Base-by-base conservation (phyloP, 2,113 vertebrate genomes). In the Upupa epops region DNA sequence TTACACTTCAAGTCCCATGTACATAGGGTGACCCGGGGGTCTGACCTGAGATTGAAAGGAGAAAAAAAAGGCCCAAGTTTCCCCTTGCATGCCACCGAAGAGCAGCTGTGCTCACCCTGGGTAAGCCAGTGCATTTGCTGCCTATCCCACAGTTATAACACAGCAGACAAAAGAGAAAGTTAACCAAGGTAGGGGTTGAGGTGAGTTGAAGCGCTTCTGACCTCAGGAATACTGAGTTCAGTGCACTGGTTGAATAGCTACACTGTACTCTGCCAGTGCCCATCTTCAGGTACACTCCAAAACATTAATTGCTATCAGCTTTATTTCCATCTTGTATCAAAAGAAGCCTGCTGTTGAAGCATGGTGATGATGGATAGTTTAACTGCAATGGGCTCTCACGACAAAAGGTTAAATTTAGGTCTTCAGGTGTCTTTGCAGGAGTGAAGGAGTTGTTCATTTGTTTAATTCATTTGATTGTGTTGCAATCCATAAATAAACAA, bases 1-100 rank as follows among this genome's bases (percentile, higher is more conserved):
- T 92, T 91, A 66, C 74, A 64, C 90, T 96, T 95, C 91, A 92
- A 94, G 86, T 86, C 40, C 40, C 79, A 80, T 96, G 68, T 94
- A 83, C 51, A n/a, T 3, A 92, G 77, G 51, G 34, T 95, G 90
- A 96, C 93, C 93, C 28, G 9, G 82, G 52, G 60, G 60, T 77
- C 56, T 83, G 89, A 89, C 83, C 71, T 79, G 77, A 88, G 83
- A 65, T 1, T 86, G 79, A 76, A 92, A 22, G 48, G 29, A 8
- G 26, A 37, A 18, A 31, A 49, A 63, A 70, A 87, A 56, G 49
- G 37, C 11, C 6, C 51, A 21, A 36, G 19, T 83, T 94, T 80
- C 84, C 54, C 85, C 51, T 71, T 78, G 82, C 80, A 45, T 25
- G 1, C 68, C 85, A 91, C 56, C 60, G 70, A 36, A 14, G 26